These are phyloP conservation scores for Pseudachorutes palmiensis DNA, from an alignment of 1,140 invertebrate species.

Conservation along the genomic window DNA sequence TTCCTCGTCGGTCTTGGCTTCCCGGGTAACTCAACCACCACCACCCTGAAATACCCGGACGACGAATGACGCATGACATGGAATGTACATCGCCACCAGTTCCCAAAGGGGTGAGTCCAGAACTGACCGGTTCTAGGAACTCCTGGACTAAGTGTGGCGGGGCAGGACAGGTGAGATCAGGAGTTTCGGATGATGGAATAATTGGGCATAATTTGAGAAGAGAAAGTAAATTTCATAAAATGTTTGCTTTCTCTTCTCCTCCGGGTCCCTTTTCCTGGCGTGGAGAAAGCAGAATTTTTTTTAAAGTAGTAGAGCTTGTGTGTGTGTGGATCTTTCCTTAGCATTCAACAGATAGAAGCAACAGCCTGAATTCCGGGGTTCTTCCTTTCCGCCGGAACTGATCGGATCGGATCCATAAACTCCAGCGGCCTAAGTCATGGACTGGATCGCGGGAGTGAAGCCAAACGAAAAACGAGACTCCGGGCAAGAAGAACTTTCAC, in stretches of 20 bases:
- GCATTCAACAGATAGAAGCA: conserved; percentile 11
- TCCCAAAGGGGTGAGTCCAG: background rate
- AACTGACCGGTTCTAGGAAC: no score
- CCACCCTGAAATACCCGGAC: background rate
- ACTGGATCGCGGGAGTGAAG: background rate
- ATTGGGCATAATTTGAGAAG: background rate
- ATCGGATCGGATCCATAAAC: conserved; percentile 12
- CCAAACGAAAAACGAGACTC: background rate
- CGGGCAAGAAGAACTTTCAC: background rate
- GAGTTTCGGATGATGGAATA: background rate
- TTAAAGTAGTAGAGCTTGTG: background rate
- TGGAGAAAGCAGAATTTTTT: background rate
- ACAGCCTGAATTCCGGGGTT: conserved; percentile 7
- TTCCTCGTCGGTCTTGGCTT: background rate
- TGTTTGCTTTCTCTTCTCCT: background rate
- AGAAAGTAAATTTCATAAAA: conserved; percentile 6
- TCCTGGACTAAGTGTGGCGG: no score
- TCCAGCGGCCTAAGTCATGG: background rate
- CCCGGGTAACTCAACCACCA: background rate
- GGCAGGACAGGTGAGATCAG: background rate
- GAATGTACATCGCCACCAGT: background rate
- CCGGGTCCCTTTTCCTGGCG: background rate
- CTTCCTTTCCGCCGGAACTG: conserved; percentile 9
- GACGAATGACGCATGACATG: conserved; percentile 3
- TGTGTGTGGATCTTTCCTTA: background rate